Percentiles rank a stretch among this genome's conserved stretches.
phyloP scores from a whole-genome alignment of 2,888 invertebrate genomes.

The Phengaris arion region DNA sequence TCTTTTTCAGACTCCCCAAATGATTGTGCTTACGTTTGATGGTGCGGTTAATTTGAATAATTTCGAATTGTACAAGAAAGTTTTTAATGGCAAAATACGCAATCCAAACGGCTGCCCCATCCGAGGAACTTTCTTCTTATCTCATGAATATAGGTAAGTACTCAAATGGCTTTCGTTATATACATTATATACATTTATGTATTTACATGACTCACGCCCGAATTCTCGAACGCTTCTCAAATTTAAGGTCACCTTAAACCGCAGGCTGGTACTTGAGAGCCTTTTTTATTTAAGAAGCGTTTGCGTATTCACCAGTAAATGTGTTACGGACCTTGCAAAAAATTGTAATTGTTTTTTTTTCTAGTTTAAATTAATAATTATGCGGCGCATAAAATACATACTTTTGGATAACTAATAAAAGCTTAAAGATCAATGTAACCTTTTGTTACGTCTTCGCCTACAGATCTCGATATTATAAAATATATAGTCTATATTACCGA shows the following conservation, averaged over 20 bases:
- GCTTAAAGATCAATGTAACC: not conserved
- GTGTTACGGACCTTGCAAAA: not conserved
- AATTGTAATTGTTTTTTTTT: too few species aligned
- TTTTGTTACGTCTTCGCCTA: conserved; percentile 2
- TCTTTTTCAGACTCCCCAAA: conserved; percentile 90
- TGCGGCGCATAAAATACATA: not conserved
- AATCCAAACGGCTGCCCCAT: conserved; percentile 95
- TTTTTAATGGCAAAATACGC: conserved; percentile 87
- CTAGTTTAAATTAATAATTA: not conserved
- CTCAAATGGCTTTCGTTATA: not conserved
- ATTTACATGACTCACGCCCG: not conserved
- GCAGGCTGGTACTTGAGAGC: not conserved
- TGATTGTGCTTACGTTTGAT: conserved; percentile 94
- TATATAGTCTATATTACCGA: not conserved
- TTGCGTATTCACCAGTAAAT: not conserved
- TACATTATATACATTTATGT: not conserved
- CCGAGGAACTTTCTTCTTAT: conserved; percentile 94
- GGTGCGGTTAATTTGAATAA: conserved; percentile 96
- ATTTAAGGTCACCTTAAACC: not conserved
- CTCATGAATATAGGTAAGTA: conserved; percentile 88
- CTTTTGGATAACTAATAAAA: not conserved
- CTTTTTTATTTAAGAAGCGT: not conserved
- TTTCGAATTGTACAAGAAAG: conserved; percentile 91
- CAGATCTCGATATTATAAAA: not conserved
- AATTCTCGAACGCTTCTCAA: not conserved